phyloP scores from a whole-genome alignment of 2,888 invertebrate genomes.

The Dasypogon diadema region DNA sequence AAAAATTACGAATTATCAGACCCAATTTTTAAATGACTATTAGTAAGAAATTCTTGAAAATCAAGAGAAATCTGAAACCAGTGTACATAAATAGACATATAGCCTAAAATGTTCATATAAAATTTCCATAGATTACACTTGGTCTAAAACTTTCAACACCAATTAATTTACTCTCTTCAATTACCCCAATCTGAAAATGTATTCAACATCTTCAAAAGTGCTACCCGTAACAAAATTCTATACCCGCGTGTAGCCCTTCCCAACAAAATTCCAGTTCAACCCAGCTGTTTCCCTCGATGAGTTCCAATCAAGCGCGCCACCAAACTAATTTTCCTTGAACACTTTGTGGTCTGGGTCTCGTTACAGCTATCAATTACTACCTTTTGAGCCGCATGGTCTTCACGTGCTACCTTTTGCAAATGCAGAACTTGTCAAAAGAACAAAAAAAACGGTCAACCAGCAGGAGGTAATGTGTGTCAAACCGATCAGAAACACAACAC shows the following conservation, averaged over 20 bases:
- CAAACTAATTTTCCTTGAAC: slow-evolving; percentile 30
- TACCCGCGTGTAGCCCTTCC: background rate
- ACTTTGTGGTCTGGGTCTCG: background rate
- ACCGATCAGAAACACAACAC: slow-evolving; percentile 11
- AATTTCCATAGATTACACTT: too few species aligned
- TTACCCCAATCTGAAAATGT: background rate
- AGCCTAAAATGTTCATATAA: too few species aligned
- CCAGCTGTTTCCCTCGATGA: background rate
- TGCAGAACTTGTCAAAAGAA: background rate
- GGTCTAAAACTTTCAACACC: too few species aligned
- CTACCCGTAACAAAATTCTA: background rate
- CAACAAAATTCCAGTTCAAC: background rate
- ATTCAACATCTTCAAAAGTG: background rate
- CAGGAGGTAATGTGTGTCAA: slow-evolving; percentile 12
- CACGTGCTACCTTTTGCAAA: background rate
- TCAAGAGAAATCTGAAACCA: too few species aligned
- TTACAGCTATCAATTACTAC: background rate
- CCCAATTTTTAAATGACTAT: too few species aligned
- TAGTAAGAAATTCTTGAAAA: too few species aligned
- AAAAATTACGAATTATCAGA: too few species aligned
- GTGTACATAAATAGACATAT: too few species aligned
- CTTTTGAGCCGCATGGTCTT: background rate
- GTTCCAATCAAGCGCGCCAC: slow-evolving; percentile 11
- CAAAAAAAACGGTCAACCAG: background rate
- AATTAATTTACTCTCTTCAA: background rate